phyloP scores from a whole-genome alignment of 2,113 vertebrate species.

The Brachypodius melanocephalos region DNA sequence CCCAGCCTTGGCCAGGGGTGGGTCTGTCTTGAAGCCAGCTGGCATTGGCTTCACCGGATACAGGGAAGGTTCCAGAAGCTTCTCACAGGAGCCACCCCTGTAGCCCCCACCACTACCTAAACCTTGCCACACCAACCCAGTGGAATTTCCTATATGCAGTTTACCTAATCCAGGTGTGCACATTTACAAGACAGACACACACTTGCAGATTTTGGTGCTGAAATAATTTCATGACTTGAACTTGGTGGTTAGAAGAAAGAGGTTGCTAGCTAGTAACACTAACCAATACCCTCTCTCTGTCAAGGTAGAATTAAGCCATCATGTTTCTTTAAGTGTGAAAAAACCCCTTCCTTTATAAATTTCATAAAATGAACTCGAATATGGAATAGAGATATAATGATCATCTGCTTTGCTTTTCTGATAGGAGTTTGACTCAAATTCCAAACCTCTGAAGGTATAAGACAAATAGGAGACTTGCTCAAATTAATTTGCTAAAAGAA shows the following conservation, averaged over 20 bases:
- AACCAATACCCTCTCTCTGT: neutral
- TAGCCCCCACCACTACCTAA: neutral
- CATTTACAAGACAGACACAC: neutral
- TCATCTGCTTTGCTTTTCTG: slow-evolving; percentile 30
- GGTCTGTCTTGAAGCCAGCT: neutral
- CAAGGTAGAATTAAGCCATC: slow-evolving; percentile 30
- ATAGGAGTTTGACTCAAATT: slow-evolving; percentile 34
- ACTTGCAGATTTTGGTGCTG: neutral
- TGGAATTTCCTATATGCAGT: neutral
- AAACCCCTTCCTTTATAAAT: neutral
- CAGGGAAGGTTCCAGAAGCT: neutral
- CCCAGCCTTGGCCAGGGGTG: neutral
- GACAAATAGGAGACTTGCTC: slow-evolving; percentile 38
- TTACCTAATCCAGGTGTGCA: rapidly evolving
- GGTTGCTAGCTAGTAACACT: neutral
- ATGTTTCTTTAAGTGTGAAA: neutral
- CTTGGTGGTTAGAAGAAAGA: neutral
- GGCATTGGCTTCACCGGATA: neutral
- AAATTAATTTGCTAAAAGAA: slow-evolving; percentile 65
- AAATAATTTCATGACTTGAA: neutral
- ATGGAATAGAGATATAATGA: slow-evolving; percentile 4
- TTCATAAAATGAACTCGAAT: neutral
- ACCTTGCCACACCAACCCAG: neutral
- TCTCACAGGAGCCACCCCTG: neutral
- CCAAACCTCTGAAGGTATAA: slow-evolving; percentile 55